Evolutionary conservation across 2,113 vertebrate genomes (phyloP).

Genomic region (Pitta sordida): DNA sequence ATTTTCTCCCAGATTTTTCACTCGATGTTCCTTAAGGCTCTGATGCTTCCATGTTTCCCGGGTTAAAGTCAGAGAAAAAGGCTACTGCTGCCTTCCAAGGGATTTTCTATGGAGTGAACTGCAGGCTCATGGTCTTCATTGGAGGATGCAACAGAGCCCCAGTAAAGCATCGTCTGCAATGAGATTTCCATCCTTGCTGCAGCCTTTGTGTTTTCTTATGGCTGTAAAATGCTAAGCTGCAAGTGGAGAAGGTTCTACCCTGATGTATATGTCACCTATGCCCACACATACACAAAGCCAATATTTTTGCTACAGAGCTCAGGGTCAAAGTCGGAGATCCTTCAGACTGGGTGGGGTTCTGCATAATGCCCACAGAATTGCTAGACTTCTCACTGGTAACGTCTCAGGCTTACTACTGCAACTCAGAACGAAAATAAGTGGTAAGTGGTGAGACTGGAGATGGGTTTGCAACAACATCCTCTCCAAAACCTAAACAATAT

Average conservation of each 20-base stretch:
- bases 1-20: not conserved
- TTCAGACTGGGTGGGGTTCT: conserved; percentile 21
- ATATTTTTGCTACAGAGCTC: not conserved
- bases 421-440: conserved; percentile 47
- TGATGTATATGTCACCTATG: not conserved
- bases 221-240: not conserved
- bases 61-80: not conserved
- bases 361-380: not conserved
- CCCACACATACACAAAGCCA: not conserved
- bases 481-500: conserved; percentile 41
- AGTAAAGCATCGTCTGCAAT: too few relatives aligned
- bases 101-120: not conserved
- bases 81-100: not conserved
- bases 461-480: conserved; percentile 6
- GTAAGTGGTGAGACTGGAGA: conserved; percentile 9
- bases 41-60: not conserved
- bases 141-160: not conserved
- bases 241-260: not conserved
- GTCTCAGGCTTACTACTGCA: not conserved
- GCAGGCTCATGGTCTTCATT: not conserved
- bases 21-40: not conserved
- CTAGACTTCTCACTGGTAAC: conserved; percentile 1
- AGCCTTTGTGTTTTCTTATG: not conserved
- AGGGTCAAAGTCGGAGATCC: not conserved
- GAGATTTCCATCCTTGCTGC: rapidly evolving